Evolutionary conservation across 2,888 invertebrate species (phyloP), one percentile per base, ranked within the genome.

Genomic region (Ennomos fuscantarius): DNA sequence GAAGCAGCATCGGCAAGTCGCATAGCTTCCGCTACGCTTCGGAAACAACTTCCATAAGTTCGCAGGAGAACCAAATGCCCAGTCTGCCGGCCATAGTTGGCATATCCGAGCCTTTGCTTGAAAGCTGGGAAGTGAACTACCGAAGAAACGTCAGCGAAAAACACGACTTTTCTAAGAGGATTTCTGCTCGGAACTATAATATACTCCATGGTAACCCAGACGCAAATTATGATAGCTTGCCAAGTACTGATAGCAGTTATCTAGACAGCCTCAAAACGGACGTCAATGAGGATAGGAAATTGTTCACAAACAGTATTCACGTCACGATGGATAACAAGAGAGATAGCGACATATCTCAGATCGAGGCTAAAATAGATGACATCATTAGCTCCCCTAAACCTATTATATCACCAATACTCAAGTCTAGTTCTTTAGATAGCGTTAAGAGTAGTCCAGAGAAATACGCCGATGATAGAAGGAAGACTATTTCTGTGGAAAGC

Each of bases 21-120:
- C 95, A 95, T 64, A 96, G 96, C 73, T 96, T 96, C 82, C 94
- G 94, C 72, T 93, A 93, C 76, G 92, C 93, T 62, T 93, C 93
- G 34, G 93, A 94, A 68, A 81, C 87, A 9, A 80, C 87, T 53
- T 91, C 92, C 2, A 85, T 89, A 53, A 87, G 89, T 66, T 91
- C 89, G 13, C 92, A 92, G 60, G 93, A 92, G 59, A 90, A 84
- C 65, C 92, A 92, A 66, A 84, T 93, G 88, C 92, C 93, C 13
- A 93, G 93, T 77, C 78, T 93, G 45, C 93, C 93, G 11, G 90
- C 92, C 11, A 90, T 92, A 8, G 91, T 92, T 11, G 93, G 93
- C 10, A 92, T 92, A 55, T 91, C 93, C 1, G 93, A 93, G 70
- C 92, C 93, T 1, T 67, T 92, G 24, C 75, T 93, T 36, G 91